Evolutionary conservation across 2,888 invertebrate genomes (phyloP), one percentile per base, ranked within the genome.

Genomic region (Deilephila elpenor): DNA sequence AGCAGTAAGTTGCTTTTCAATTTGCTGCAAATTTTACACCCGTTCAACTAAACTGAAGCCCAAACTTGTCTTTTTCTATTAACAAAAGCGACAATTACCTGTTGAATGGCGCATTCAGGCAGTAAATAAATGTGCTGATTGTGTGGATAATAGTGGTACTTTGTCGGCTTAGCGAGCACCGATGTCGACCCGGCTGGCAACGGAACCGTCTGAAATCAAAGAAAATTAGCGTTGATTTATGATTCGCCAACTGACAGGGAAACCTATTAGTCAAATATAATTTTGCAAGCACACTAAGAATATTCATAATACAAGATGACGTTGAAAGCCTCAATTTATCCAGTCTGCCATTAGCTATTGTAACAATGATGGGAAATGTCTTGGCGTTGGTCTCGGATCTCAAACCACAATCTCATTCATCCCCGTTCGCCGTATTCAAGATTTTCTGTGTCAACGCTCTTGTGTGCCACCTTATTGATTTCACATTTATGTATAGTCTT

Each of bases 81-180:
- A 77, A 79, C 78, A 84, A 81, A 82, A 82, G 74, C 74, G 78
- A 78, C 34, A 71, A 20, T 89, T 88, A 94, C 97, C 95, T 98
- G 98, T 93, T 98, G 98, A 84, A 98, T 98, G 79, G 98, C 98
- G 93, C 98, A 98, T 93, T 98, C 98, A 77, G 98, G 98, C 83
- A 98, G 95, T 85, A 98, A 95, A 93, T 98, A 98, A 86, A 98
- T 97, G 93, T 98, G 98, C 92, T 98, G 98, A 93, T 98, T 98
- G 94, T 98, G 98, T 51, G 98, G 98, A 91, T 98, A 98, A 94
- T 98, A 98, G 91, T 98, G 98, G 93, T 98, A 98, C 94, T 98
- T 98, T 78, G 98, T 98, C 37, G 98, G 98, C 89, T 98, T 98
- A 71, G 97, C 97, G 79, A 97, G 93, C 67, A 96, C 96, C 74